Evolutionary conservation across 2,888 invertebrate genomes (phyloP), one percentile per base, ranked within the genome.

Genomic region (Baccha elongata): DNA sequence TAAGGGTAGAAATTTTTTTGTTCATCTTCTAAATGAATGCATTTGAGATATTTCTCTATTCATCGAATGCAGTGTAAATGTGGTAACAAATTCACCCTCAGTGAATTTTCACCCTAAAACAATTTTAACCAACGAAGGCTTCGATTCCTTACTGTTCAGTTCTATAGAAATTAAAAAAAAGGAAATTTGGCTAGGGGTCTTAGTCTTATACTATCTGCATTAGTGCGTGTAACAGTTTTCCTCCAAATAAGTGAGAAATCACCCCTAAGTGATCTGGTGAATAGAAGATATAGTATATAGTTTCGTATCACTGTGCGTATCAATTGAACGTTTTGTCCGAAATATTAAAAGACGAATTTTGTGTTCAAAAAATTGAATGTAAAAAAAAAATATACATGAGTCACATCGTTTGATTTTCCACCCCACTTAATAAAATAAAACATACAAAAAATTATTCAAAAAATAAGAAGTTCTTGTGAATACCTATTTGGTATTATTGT

Each of bases 21-120:
- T 1, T 40, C 15, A 21, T 35, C 19, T 2, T 26, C 8, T 53
- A 29, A 52, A 53, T 32, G 60, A 64, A 35, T 60, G 68, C 75
- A 69, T 71, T 46, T 64, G 1, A 23, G 32, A 15, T 52, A 23
- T 15, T 32, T 60, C 50, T 68, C 50, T 67, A 60, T 74, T 58
- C 50, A 13, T 4, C 42, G 44, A 60, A 44, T 40, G 13, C 29
- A 62, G 52, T 46, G 53, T 29, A 32, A 76, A 69, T 62, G 69
- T 62, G 75, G 60, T 62, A 40, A 44, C 55, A 29, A n/a, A 48
- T 40, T 48, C 29, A 19, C 37, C 67, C 44, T 23, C 10, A 50
- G 8, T 10, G 19, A 17, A 10, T 37, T 50, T 50, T 52, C 23
- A 52, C 44, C 62, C 72, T 42, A 44, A 15, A 50, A 44, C 44